Conservation (phyloP, 2,888 invertebrate species). For the Sclerodermus sp. region DNA sequence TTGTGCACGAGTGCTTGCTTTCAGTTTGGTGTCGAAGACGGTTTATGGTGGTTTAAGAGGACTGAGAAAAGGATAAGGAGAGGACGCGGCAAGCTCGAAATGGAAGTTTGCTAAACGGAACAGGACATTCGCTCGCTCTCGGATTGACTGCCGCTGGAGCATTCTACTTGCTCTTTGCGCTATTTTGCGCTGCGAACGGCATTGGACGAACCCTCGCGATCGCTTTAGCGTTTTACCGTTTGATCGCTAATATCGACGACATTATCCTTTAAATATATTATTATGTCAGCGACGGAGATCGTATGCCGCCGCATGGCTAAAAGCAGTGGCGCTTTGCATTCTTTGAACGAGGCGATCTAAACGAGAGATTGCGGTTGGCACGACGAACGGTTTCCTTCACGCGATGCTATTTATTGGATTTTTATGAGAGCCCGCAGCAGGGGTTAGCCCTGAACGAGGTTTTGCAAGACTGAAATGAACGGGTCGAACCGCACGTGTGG, state of each 20-base stretch:
- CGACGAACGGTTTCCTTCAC: slow-evolving; percentile 26
- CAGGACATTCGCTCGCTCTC: too few species aligned
- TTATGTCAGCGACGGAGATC: neutral
- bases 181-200: too few species aligned
- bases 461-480: slow-evolving; percentile 9
- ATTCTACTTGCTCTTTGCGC: neutral
- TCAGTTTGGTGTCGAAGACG: slow-evolving; percentile 23
- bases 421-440: slow-evolving; percentile 14
- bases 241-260: too few species aligned
- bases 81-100: neutral
- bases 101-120: neutral
- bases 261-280: slow-evolving; percentile 1
- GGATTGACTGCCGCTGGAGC: too few species aligned
- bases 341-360: slow-evolving; percentile 22
- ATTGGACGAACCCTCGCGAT: too few species aligned
- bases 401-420: slow-evolving; percentile 27
- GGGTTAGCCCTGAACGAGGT: neutral
- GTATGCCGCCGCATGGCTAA: neutral
- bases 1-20: slow-evolving; percentile 22
- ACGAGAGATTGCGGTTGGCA: slow-evolving; percentile 19
- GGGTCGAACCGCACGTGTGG: too few species aligned
- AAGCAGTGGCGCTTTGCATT: slow-evolving; percentile 5
- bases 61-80: neutral
- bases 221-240: too few species aligned
- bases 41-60: slow-evolving; percentile 24